Percentiles rank a stretch among this genome's conserved stretches.
phyloP scores from a whole-genome alignment of 2,888 invertebrate species.

The Catocala fraxini region DNA sequence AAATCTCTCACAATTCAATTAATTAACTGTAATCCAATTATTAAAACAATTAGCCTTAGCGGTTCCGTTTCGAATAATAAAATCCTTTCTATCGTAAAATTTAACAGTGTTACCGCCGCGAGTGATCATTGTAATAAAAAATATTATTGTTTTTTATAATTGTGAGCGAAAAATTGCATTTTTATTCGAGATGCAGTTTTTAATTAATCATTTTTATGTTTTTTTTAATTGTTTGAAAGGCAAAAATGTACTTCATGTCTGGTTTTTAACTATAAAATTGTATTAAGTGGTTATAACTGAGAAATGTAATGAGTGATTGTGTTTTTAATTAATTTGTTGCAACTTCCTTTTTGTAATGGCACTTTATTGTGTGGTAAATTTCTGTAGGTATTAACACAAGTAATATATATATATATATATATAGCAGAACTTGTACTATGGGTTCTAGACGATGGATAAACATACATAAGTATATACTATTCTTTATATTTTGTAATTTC shows the following conservation, averaged over 20 bases:
- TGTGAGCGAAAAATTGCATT: constrained; percentile 9
- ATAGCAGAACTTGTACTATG: no score
- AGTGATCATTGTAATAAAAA: constrained; percentile 23
- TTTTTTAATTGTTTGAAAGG: constrained; percentile 21
- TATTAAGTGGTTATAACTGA: constrained; percentile 1
- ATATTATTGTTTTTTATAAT: constrained; percentile 15
- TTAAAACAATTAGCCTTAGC: constrained; percentile 8
- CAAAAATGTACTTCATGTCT: not conserved
- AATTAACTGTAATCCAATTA: constrained; percentile 29
- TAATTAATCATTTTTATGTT: constrained; percentile 16
- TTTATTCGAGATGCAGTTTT: constrained; percentile 18
- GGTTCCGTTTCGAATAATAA: constrained; percentile 40
- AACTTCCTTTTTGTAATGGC: not conserved
- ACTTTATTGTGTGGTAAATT: not conserved
- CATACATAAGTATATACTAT: no score
- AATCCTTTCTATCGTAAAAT: constrained; percentile 34
- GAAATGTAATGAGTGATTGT: not conserved
- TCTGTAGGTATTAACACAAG: no score
- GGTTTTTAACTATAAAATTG: not conserved
- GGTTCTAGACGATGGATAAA: no score
- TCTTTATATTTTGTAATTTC: no score
- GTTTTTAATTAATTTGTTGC: not conserved
- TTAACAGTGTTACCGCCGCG: constrained; percentile 33
- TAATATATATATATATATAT: no score
- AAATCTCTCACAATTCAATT: not conserved